Base-by-base conservation (phyloP, 2,113 vertebrate species). In the Acanthochromis polyacanthus region DNA sequence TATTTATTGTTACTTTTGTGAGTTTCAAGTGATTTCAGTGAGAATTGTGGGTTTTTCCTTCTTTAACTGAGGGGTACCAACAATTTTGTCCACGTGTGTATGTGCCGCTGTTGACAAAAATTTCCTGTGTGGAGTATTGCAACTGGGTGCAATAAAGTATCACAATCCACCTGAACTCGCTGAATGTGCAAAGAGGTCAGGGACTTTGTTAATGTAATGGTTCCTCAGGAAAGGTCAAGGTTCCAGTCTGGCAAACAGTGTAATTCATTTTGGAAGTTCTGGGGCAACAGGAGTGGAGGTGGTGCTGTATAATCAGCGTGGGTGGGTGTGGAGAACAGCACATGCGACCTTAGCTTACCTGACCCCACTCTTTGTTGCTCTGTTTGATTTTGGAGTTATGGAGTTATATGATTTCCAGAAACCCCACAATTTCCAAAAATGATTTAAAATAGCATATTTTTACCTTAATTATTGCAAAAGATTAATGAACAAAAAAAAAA, bases 161-260 rank as follows among this genome's bases (percentile, higher is more conserved):
- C 5, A 38, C 66, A 71, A 52, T 66, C 22, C 32, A 67, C 58
- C 58, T 83, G 75, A 68, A 65, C n/a, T 59, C 46, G 48, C 5
- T 5, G 32, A 61, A 16, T 57, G 60, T 78, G 59, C 64, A 55
- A 40, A 57, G 32, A 76, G 82, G 80, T 75, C 80, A 76, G 36
- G 50, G 59, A 22, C 38, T 81, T 77, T 66, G 40, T 77, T 84
- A 79, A 84, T 89, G 59, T 51, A 66, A 78, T 56, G 22, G 70
- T 63, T 77, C 14, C 62, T 68, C 45, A 12, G 60, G 66, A 92
- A 92, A 93, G 89, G 88, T 86, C 88, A 88, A 46, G 68, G 89
- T 90, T 93, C 72, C 78, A 82, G 65, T 88, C 87, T 73, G 68
- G 64, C 83, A 90, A 83, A 75, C 65, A 75, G 4, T 75, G 56